Percentiles rank a stretch among this genome's conserved stretches.
Conservation (phyloP, 2,113 vertebrate species). For the Tupaia tana region DNA sequence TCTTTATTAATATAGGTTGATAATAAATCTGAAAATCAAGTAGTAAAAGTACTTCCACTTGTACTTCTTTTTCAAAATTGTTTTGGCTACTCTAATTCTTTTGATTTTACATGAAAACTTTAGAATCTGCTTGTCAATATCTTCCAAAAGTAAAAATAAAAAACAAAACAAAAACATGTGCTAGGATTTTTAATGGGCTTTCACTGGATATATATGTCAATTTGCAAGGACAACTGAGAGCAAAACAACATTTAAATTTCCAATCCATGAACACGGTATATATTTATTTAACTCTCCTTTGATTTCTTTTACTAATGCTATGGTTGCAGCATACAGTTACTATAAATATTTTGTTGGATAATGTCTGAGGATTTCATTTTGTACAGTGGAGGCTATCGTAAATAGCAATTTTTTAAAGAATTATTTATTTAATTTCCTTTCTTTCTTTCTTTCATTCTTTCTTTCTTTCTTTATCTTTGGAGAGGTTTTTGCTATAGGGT, state of each 20-base stretch:
- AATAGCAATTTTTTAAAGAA: not conserved
- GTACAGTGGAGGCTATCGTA: not conserved
- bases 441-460: too few relatives aligned
- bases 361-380: not conserved
- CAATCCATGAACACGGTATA: not conserved
- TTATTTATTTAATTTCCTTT: too few relatives aligned
- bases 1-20: not conserved
- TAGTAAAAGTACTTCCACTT: not conserved
- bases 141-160: not conserved
- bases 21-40: not conserved
- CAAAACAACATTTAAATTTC: not conserved
- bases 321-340: not conserved
- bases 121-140: not conserved
- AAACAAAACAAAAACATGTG: too few relatives aligned
- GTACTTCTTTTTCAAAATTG: not conserved
- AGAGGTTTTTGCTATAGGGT: too few relatives aligned
- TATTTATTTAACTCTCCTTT: not conserved
- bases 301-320: not conserved
- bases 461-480: too few relatives aligned
- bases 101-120: not conserved
- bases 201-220: not conserved
- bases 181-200: not conserved
- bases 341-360: not conserved
- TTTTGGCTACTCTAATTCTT: not conserved
- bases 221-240: not conserved